phyloP scores from a whole-genome alignment of 2,113 vertebrate species.

The Coregonus clupeaformis region DNA sequence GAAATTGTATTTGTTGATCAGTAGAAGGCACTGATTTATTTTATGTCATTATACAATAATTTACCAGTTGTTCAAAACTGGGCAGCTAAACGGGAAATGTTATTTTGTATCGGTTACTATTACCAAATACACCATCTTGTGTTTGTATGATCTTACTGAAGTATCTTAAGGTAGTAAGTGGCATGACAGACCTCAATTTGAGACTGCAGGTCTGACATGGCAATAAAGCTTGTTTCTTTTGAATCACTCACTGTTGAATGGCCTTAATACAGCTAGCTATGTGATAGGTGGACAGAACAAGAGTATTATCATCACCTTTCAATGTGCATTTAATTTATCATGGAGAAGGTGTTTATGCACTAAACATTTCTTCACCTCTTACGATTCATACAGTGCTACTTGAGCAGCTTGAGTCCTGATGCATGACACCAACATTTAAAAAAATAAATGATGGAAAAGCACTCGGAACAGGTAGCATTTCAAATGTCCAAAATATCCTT shows the following conservation, averaged over 20 bases:
- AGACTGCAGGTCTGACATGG: conserved; percentile 18
- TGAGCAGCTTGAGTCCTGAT: background rate
- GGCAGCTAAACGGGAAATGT: background rate
- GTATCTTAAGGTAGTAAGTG: conserved; percentile 22
- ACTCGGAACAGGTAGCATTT: conserved; percentile 54
- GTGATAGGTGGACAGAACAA: background rate
- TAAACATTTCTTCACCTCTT: no score
- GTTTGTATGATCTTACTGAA: conserved; percentile 1
- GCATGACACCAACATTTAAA: background rate
- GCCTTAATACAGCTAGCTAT: background rate
- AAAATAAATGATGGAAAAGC: conserved; percentile 53
- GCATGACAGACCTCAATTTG: conserved; percentile 6
- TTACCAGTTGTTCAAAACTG: conserved; percentile 31
- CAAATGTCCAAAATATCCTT: conserved; percentile 80
- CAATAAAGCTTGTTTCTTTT: conserved; percentile 39
- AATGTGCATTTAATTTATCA: background rate
- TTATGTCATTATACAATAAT: conserved; percentile 15
- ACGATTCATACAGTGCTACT: background rate
- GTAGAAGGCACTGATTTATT: conserved; percentile 17
- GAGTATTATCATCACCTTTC: background rate
- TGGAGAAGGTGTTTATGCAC: no score
- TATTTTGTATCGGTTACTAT: conserved; percentile 2
- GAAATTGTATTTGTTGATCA: background rate
- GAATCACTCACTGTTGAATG: conserved; percentile 12
- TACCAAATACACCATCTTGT: background rate